A percentile compares a stretch with the other conserved stretches of the same genome.
These are phyloP conservation scores for Diplodus puntazzo DNA, from an alignment of 2,797 vertebrate genomes.

Conservation along the genomic window DNA sequence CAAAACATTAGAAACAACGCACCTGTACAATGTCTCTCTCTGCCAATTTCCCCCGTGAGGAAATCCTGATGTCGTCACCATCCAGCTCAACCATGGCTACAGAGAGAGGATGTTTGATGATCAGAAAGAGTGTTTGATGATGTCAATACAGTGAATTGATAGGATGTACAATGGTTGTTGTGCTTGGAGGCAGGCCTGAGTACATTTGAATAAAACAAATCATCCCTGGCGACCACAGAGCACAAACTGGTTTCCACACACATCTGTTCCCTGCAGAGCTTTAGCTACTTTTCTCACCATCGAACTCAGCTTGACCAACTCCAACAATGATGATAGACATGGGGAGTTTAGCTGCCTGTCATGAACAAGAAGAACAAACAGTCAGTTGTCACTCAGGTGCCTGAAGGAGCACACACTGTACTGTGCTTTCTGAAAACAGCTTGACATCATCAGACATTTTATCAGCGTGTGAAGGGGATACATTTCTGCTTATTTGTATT, in stretches of 20 bases:
- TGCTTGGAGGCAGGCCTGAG: not conserved
- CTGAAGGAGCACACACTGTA: not conserved
- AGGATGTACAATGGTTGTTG: not conserved
- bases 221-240: conserved; percentile 1
- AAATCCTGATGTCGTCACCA: conserved; percentile 94
- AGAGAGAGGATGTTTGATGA: conserved; percentile 42
- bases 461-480: not conserved
- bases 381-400: conserved; percentile 29
- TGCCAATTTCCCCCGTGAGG: conserved; percentile 93
- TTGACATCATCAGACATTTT: not conserved
- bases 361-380: conserved; percentile 61
- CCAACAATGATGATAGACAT: conserved; percentile 99
- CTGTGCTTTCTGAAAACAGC: conserved; percentile 16
- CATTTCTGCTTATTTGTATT: conserved; percentile 30
- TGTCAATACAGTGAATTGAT: not conserved
- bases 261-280: not conserved
- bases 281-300: conserved; percentile 85
- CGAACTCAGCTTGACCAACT: conserved; percentile 96
- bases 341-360: conserved; percentile 94
- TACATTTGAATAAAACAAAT: conserved; percentile 24
- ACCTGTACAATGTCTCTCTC: conserved; percentile 98
- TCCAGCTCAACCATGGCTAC: conserved; percentile 97
- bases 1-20: conserved; percentile 40
- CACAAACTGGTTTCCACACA: conserved; percentile 22
- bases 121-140: not conserved